These are phyloP conservation scores for Balanococcus diminutus DNA, from an alignment of 2,888 invertebrate species.

Conservation along the genomic window DNA sequence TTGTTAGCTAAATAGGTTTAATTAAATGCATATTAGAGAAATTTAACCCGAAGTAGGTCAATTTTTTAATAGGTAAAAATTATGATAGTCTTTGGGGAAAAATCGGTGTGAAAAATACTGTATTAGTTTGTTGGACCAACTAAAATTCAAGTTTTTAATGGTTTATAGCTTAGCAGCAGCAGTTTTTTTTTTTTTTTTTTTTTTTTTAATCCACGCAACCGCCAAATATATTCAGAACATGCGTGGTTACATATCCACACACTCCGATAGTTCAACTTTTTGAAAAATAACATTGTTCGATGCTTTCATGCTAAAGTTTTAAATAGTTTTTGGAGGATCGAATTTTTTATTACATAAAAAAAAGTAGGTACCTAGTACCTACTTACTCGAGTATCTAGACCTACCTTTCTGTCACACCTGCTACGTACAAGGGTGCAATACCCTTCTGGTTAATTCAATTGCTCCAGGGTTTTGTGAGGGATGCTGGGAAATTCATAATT, in stretches of 20 bases:
- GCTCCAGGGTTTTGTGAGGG: too few relatives aligned
- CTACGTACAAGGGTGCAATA: too few relatives aligned
- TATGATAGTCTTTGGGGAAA: background rate
- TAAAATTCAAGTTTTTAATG: background rate
- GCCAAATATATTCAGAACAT: background rate
- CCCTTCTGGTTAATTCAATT: too few relatives aligned
- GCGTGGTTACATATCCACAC: background rate
- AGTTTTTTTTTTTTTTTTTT: background rate
- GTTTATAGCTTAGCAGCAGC: background rate
- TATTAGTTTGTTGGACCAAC: background rate
- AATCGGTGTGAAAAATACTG: background rate
- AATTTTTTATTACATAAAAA: too few relatives aligned
- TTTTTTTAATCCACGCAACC: slow-evolving; percentile 21
- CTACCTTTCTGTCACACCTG: too few relatives aligned
- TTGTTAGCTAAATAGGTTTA: too few relatives aligned
- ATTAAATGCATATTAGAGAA: too few relatives aligned
- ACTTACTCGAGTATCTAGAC: too few relatives aligned
- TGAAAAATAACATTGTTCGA: background rate
- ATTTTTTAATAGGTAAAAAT: background rate
- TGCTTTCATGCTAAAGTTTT: background rate
- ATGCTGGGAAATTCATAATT: too few relatives aligned
- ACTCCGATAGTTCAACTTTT: background rate
- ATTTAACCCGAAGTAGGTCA: background rate
- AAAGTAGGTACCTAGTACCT: too few relatives aligned
- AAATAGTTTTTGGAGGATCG: background rate